These are phyloP conservation scores for Hirtodrosophila alboralis DNA, from an alignment of 2,888 invertebrate genomes.

Conservation along the genomic window DNA sequence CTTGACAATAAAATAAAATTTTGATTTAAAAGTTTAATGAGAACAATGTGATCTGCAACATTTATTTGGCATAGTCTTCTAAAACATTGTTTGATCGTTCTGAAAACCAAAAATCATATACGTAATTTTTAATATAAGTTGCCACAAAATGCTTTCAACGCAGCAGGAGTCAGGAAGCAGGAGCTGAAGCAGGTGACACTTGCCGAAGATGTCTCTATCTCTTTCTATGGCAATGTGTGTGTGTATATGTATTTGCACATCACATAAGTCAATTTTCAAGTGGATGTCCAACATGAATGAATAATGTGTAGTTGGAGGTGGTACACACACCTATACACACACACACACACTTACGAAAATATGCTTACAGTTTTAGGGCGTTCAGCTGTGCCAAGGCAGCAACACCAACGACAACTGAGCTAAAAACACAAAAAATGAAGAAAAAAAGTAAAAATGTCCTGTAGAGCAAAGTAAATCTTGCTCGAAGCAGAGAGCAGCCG, in stretches of 20 bases:
- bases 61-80: no score
- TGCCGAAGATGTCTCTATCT: conserved; percentile 37
- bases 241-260: conserved; percentile 27
- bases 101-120: conserved; percentile 44
- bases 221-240: background rate
- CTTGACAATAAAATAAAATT: no score
- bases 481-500: conserved; percentile 42
- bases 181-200: conserved; percentile 22
- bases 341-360: conserved; percentile 32
- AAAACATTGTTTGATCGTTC: conserved; percentile 29
- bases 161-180: conserved; percentile 7
- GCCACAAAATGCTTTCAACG: conserved; percentile 53
- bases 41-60: no score
- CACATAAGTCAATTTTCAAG: conserved; percentile 74
- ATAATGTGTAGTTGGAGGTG: conserved; percentile 56
- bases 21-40: no score
- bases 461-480: conserved; percentile 61
- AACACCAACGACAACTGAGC: conserved; percentile 6
- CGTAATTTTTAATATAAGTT: conserved; percentile 57
- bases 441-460: conserved; percentile 45
- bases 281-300: conserved; percentile 75
- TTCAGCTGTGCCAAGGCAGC: conserved; percentile 35
- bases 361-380: conserved; percentile 54
- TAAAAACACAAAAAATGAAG: no score
- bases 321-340: conserved; percentile 9